phyloP scores from a whole-genome alignment of 2,888 invertebrate species.

The Endotricha flammealis region DNA sequence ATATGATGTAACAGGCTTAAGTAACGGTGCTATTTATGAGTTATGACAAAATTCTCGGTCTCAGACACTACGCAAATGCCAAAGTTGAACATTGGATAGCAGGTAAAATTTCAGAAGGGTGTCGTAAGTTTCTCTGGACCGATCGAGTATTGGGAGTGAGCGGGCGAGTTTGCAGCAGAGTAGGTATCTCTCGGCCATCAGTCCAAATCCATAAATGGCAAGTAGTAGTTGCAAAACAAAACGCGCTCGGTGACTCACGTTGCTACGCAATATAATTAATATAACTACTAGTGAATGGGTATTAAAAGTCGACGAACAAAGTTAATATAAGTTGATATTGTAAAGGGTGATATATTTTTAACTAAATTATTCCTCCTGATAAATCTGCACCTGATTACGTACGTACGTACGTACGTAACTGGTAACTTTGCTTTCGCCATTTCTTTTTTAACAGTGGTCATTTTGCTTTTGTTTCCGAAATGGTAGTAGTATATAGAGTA shows the following conservation, averaged over 20 bases:
- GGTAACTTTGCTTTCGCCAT: too few species aligned
- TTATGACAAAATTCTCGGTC: too few species aligned
- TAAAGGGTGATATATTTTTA: too few species aligned
- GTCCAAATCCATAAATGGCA: conserved; percentile 44
- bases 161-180: conserved; percentile 9
- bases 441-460: too few species aligned
- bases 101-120: conserved; percentile 21
- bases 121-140: conserved; percentile 17
- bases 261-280: conserved; percentile 22
- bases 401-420: too few species aligned
- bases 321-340: neutral
- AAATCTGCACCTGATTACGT: too few species aligned
- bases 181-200: conserved; percentile 29
- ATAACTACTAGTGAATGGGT: neutral
- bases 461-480: too few species aligned
- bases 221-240: conserved; percentile 45
- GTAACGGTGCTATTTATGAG: too few species aligned
- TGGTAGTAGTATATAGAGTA: too few species aligned
- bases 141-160: conserved; percentile 18
- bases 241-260: conserved; percentile 17
- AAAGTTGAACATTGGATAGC: conserved; percentile 10
- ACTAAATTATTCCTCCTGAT: too few species aligned
- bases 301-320: conserved; percentile 2
- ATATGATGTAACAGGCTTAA: too few species aligned
- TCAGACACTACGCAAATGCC: conserved; percentile 3